These are phyloP conservation scores for Noctua janthina DNA, from an alignment of 2,888 invertebrate genomes.

Conservation along the genomic window DNA sequence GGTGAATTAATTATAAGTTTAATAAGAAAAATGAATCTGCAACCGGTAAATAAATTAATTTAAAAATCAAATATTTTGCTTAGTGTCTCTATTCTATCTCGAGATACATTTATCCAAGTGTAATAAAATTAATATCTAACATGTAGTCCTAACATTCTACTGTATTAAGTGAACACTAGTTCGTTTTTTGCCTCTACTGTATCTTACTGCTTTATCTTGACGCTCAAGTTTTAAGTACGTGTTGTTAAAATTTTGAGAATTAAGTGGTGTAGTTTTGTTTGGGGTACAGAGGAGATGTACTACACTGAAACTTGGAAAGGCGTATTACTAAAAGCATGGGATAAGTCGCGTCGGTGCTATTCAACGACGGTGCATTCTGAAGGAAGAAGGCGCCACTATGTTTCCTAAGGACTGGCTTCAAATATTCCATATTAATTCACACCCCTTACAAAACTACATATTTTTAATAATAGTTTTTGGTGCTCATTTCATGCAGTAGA, in stretches of 20 bases:
- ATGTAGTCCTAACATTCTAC: slow-evolving; percentile 73
- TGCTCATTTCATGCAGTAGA: slow-evolving; percentile 83
- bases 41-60: slow-evolving; percentile 65
- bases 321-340: background rate
- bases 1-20: slow-evolving; percentile 28
- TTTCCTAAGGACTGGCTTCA: background rate
- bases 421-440: background rate
- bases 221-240: slow-evolving; percentile 55
- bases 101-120: slow-evolving; percentile 69
- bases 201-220: slow-evolving; percentile 47
- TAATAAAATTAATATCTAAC: slow-evolving; percentile 69
- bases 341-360: slow-evolving; percentile 27
- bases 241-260: slow-evolving; percentile 40
- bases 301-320: background rate
- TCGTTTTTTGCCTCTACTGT: slow-evolving; percentile 39
- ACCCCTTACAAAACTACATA: slow-evolving; percentile 52
- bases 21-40: slow-evolving; percentile 59
- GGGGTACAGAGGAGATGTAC: slow-evolving; percentile 11
- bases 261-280: slow-evolving; percentile 60
- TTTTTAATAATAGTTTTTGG: slow-evolving; percentile 62
- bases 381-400: background rate
- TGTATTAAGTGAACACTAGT: slow-evolving; percentile 79
- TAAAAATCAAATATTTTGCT: slow-evolving; percentile 65
- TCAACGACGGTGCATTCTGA: slow-evolving; percentile 35
- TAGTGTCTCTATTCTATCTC: slow-evolving; percentile 69